Percentiles rank a stretch among this genome's conserved stretches.
These are phyloP conservation scores for Verasper variegatus DNA, from an alignment of 2,113 vertebrate genomes.

Conservation along the genomic window DNA sequence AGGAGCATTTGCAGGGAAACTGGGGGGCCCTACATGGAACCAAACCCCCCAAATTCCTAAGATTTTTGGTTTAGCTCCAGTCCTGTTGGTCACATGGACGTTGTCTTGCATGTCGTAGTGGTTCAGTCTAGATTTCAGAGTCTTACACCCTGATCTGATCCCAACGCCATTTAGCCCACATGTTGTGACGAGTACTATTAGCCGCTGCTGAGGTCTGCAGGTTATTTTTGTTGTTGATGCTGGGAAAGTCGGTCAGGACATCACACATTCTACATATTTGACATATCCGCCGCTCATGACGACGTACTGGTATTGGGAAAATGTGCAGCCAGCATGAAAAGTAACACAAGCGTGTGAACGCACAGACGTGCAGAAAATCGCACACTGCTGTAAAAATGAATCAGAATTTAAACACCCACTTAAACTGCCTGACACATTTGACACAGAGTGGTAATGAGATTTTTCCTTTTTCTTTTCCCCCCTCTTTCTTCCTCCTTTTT, in stretches of 20 bases:
- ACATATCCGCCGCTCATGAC: background rate
- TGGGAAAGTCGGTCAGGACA: background rate
- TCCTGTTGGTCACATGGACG: too few species aligned
- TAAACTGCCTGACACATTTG: slow-evolving; percentile 32
- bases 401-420: slow-evolving; percentile 12
- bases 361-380: slow-evolving; percentile 41
- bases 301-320: background rate
- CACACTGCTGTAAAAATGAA: slow-evolving; percentile 8
- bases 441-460: slow-evolving; percentile 68
- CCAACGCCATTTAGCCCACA: too few species aligned
- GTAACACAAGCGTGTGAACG: slow-evolving; percentile 18
- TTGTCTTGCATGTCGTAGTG: background rate
- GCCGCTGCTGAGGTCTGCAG: too few species aligned
- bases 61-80: too few species aligned
- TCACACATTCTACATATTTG: background rate
- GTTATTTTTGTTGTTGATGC: background rate
- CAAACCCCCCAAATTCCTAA: too few species aligned
- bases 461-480: slow-evolving; percentile 33
- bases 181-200: too few species aligned
- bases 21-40: too few species aligned
- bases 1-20: too few species aligned
- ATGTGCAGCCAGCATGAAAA: slow-evolving; percentile 27
- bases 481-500: slow-evolving; percentile 18
- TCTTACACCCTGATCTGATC: too few species aligned
- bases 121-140: too few species aligned